Conservation (phyloP, 2,113 vertebrate genomes). For the Myanophis thanlyinensis region DNA sequence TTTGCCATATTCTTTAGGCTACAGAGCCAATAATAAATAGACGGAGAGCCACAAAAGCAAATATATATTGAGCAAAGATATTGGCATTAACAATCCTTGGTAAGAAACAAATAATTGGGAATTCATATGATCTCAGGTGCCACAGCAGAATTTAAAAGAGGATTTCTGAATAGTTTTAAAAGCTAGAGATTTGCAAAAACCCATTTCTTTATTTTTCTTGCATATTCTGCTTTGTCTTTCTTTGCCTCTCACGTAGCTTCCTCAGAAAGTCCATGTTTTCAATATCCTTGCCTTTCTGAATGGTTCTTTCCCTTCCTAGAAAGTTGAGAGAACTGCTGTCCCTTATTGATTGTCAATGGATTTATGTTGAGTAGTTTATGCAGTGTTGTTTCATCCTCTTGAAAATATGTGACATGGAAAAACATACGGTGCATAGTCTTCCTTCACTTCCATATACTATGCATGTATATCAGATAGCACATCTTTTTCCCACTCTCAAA, state of each 20-base stretch:
- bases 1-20: not conserved
- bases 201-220: not conserved
- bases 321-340: not conserved
- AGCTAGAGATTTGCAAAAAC: not conserved
- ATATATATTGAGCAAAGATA: not conserved
- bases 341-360: not conserved
- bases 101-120: not conserved
- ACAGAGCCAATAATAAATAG: not conserved
- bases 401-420: not conserved
- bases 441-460: not conserved
- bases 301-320: no score
- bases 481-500: not conserved
- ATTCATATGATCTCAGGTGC: not conserved
- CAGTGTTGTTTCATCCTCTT: not conserved
- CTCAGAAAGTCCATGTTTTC: not conserved
- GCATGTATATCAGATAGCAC: not conserved
- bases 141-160: not conserved
- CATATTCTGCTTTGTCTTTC: not conserved
- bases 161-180: not conserved
- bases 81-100: not conserved
- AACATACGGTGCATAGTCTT: not conserved
- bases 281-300: not conserved
- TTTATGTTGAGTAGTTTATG: not conserved
- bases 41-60: not conserved
- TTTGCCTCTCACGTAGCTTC: not conserved